Percentiles rank a stretch among this genome's conserved stretches.
These are phyloP conservation scores for Neelides sp. DNA, from an alignment of 1,140 invertebrate genomes.

Conservation along the genomic window DNA sequence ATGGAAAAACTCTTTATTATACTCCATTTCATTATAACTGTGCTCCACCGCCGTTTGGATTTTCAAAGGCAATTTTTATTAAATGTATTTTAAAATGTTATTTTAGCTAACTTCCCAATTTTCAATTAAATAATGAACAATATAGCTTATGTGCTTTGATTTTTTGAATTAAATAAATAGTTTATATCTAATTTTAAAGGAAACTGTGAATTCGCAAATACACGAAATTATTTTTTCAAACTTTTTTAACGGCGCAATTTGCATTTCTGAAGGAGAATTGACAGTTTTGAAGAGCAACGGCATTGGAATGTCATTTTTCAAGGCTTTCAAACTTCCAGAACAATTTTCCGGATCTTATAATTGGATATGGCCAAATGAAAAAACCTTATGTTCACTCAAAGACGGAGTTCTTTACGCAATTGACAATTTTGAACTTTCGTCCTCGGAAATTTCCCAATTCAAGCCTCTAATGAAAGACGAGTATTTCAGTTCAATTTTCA, in stretches of 20 bases:
- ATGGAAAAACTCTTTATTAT: conserved; percentile 20
- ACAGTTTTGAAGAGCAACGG: background rate
- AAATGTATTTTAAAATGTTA: background rate
- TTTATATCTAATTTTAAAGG: conserved; percentile 1
- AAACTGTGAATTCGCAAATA: background rate
- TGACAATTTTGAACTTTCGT: too few relatives aligned
- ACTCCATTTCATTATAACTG: conserved; percentile 28
- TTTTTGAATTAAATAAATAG: conserved; percentile 10
- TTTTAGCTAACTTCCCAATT: conserved; percentile 1
- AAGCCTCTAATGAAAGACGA: background rate
- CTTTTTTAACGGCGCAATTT: background rate
- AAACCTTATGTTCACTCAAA: conserved; percentile 14
- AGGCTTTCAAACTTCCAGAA: background rate
- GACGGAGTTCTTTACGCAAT: too few relatives aligned
- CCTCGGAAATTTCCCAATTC: background rate
- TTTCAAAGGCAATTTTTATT: conserved; percentile 9
- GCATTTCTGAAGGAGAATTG: background rate
- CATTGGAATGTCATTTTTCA: background rate
- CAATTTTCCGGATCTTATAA: background rate
- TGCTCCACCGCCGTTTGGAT: conserved; percentile 25
- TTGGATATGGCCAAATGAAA: conserved; percentile 19
- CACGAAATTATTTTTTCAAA: background rate
- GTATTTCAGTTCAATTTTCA: conserved; percentile 2
- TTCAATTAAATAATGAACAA: conserved; percentile 11
- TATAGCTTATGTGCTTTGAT: conserved; percentile 25